phyloP scores from a whole-genome alignment of 2,888 invertebrate genomes.

The Cordilura impudica region DNA sequence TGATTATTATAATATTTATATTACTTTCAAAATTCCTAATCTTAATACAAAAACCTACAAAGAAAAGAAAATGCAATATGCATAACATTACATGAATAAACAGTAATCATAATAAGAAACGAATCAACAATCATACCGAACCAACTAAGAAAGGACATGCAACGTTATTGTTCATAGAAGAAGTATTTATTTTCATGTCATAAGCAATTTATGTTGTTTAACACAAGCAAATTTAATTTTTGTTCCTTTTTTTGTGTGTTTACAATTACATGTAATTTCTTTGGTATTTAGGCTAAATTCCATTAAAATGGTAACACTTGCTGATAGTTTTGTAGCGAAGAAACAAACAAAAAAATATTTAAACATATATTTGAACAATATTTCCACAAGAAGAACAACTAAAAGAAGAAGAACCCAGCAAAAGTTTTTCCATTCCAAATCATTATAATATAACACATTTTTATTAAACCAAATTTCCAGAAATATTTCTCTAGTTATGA shows the following conservation, averaged over 20 bases:
- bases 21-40: too few species aligned
- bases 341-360: not conserved
- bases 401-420: too few species aligned
- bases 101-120: constrained; percentile 27
- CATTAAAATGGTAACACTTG: constrained; percentile 48
- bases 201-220: constrained; percentile 55
- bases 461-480: too few species aligned
- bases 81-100: constrained; percentile 51
- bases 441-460: too few species aligned
- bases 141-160: constrained; percentile 44
- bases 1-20: too few species aligned
- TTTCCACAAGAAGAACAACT: not conserved
- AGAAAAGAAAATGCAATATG: constrained; percentile 52
- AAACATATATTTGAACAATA: too few species aligned
- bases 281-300: constrained; percentile 62
- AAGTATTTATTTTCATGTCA: constrained; percentile 55
- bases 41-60: not conserved
- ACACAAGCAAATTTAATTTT: constrained; percentile 31
- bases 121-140: not conserved
- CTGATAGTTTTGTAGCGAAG: constrained; percentile 11
- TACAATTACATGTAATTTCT: constrained; percentile 54
- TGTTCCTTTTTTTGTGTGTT: not conserved
- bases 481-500: too few species aligned
- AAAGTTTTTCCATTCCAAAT: too few species aligned
- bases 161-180: constrained; percentile 53